Evolutionary conservation across 2,888 invertebrate species (phyloP).

Genomic region (Rhingia rostrata): DNA sequence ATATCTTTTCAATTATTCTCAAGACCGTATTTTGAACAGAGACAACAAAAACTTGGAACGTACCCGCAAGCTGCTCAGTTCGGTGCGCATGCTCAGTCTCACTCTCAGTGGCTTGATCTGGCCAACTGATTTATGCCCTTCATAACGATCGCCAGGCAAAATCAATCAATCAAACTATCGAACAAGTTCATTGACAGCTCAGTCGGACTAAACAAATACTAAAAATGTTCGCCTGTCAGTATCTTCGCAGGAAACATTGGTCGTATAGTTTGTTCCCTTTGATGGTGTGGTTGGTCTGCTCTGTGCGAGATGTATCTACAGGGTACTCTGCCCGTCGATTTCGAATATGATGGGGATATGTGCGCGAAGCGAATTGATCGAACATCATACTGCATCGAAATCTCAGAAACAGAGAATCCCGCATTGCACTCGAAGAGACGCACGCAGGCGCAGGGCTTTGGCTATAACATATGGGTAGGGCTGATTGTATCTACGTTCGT

Average conservation of each 20-base stretch:
- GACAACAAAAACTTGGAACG: background rate
- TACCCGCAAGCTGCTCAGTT: slow-evolving; percentile 24
- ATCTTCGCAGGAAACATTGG: slow-evolving; percentile 67
- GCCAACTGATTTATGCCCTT: slow-evolving; percentile 68
- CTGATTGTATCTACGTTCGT: slow-evolving; percentile 36
- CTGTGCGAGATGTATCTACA: slow-evolving; percentile 21
- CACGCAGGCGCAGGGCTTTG: too few species aligned
- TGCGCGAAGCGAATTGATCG: slow-evolving; percentile 53
- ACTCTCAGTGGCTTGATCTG: slow-evolving; percentile 7
- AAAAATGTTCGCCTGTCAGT: slow-evolving; percentile 69
- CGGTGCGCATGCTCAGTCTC: slow-evolving; percentile 33
- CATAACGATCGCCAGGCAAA: slow-evolving; percentile 59
- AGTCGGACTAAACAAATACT: slow-evolving; percentile 68
- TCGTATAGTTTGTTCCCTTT: slow-evolving; percentile 28
- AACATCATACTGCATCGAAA: slow-evolving; percentile 51
- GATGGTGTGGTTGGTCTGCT: slow-evolving; percentile 6
- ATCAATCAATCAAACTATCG: slow-evolving; percentile 70
- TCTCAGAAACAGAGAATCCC: slow-evolving; percentile 40
- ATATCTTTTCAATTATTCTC: slow-evolving; percentile 60
- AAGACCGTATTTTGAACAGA: background rate
- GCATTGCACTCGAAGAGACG: slow-evolving; percentile 21
- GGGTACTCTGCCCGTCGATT: slow-evolving; percentile 29
- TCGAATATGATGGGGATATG: slow-evolving; percentile 53
- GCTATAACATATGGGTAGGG: slow-evolving; percentile 36
- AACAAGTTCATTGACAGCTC: slow-evolving; percentile 73